Conservation (phyloP, 2,888 invertebrate species). For the Drosophila maculinotata region DNA sequence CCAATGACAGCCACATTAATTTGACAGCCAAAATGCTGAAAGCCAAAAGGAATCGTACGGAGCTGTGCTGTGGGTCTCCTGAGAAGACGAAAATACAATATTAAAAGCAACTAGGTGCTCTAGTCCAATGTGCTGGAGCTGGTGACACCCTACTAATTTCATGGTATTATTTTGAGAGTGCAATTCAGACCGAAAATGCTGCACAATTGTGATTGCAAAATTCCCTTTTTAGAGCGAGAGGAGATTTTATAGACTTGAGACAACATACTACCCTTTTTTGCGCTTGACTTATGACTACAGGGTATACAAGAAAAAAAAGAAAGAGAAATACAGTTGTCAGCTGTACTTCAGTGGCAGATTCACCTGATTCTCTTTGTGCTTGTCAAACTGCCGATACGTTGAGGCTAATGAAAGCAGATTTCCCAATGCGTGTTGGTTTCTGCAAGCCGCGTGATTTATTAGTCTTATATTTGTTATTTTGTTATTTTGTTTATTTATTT, state of each 20-base stretch:
- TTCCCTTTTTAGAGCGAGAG: no score
- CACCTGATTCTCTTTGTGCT: slow-evolving; percentile 19
- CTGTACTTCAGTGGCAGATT: slow-evolving; percentile 19
- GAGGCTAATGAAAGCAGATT: slow-evolving; percentile 52
- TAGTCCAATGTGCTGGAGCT: no score
- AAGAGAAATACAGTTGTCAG: slow-evolving; percentile 17
- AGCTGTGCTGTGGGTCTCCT: neutral
- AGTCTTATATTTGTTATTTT: slow-evolving; percentile 47
- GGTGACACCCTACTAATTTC: neutral
- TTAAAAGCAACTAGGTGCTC: neutral
- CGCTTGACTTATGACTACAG: neutral
- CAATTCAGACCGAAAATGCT: no score
- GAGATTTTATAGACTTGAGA: no score
- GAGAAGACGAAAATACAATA: neutral
- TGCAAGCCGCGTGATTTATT: slow-evolving; percentile 66
- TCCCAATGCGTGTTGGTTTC: slow-evolving; percentile 10
- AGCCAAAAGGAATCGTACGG: slow-evolving; percentile 16
- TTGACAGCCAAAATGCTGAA: slow-evolving; percentile 45
- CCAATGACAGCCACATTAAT: slow-evolving; percentile 56
- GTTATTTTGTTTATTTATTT: no score
- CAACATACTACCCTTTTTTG: neutral
- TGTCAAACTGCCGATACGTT: slow-evolving; percentile 37
- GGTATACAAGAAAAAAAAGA: neutral
- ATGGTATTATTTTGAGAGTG: no score
- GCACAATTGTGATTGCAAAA: no score